These are phyloP conservation scores for Omphaloscelis lunosa DNA, from an alignment of 2,888 invertebrate genomes.

Conservation along the genomic window DNA sequence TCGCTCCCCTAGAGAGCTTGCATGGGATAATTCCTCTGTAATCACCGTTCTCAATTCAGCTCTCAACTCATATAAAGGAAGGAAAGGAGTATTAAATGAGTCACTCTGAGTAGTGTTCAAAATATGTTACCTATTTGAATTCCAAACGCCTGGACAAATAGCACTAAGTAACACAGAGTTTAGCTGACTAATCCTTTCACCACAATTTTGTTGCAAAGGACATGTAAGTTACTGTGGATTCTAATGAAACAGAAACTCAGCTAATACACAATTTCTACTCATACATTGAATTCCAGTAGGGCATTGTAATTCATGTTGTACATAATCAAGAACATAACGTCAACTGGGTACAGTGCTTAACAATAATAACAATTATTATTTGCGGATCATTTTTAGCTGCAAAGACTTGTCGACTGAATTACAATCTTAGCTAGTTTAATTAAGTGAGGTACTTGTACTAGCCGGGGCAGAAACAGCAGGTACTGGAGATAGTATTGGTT, in stretches of 20 bases:
- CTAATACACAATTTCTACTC: not conserved
- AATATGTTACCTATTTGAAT: not conserved
- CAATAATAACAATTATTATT: not conserved
- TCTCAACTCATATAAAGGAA: not conserved
- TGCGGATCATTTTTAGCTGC: not conserved
- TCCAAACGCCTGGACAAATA: not conserved
- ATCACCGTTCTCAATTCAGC: not conserved
- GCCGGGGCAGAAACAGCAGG: not conserved
- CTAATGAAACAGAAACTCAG: not conserved
- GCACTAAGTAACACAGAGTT: not conserved
- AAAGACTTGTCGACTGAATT: not conserved
- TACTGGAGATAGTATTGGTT: not conserved
- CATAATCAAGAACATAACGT: not conserved
- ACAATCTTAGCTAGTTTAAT: not conserved
- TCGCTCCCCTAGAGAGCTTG: not conserved
- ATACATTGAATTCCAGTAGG: not conserved
- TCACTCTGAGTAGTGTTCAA: not conserved
- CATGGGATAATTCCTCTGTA: too few relatives aligned
- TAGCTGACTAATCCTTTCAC: not conserved
- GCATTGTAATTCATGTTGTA: not conserved
- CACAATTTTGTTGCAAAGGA: not conserved
- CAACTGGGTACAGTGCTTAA: not conserved
- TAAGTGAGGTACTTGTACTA: not conserved
- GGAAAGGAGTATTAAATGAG: not conserved
- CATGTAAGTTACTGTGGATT: too few relatives aligned